These are phyloP conservation scores for Coluber constrictor DNA, from an alignment of 2,797 vertebrate species.

Conservation along the genomic window DNA sequence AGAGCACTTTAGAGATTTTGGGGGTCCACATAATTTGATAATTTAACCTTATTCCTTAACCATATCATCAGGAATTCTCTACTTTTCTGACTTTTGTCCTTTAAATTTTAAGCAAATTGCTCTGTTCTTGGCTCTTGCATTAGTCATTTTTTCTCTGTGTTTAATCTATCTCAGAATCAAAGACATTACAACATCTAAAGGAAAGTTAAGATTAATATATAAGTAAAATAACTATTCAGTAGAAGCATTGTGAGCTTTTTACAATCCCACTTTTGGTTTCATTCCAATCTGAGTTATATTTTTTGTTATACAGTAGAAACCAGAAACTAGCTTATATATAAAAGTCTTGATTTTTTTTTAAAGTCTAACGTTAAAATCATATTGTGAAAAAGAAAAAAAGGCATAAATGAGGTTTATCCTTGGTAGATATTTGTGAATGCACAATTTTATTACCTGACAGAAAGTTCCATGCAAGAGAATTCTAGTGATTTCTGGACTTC, in stretches of 20 bases:
- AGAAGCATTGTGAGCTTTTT: neutral
- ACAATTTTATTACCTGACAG: neutral
- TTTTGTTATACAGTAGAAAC: no score
- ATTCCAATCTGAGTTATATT: neutral
- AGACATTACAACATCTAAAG: neutral
- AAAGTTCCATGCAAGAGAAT: neutral
- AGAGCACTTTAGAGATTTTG: neutral
- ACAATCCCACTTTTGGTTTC: neutral
- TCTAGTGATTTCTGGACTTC: neutral
- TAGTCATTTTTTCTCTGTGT: neutral
- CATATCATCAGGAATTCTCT: neutral
- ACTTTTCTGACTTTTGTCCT: no score
- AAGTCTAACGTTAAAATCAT: neutral
- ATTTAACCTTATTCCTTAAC: neutral
- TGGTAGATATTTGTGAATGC: neutral
- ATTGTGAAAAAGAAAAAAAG: neutral
- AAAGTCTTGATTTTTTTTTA: no score
- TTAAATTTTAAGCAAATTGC: neutral
- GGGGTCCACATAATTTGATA: neutral
- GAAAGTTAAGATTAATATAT: neutral
- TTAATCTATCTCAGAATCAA: neutral
- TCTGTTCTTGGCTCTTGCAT: neutral
- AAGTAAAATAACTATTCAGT: neutral
- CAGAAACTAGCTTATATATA: neutral
- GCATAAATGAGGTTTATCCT: neutral